These are phyloP conservation scores for Sorex maritimensis DNA, from an alignment of 2,797 vertebrate species.

Conservation along the genomic window DNA sequence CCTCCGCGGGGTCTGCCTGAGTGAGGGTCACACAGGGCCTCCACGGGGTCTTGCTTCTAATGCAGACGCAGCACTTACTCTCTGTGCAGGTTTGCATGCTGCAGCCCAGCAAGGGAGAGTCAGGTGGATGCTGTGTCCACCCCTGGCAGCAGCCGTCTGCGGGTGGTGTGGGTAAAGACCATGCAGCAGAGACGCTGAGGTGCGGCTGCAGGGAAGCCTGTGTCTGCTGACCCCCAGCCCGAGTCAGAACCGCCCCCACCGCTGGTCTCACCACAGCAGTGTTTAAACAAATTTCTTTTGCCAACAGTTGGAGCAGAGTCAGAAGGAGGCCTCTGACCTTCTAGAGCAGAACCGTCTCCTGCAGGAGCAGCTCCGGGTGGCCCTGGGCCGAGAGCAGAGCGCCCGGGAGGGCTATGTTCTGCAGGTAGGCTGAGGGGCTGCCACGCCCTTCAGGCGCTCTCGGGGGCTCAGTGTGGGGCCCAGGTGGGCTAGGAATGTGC, in stretches of 20 bases:
- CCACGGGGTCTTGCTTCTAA: not conserved
- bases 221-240: not conserved
- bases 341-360: conserved; percentile 96
- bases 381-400: conserved; percentile 95
- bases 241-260: not conserved
- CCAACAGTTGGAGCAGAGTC: conserved; percentile 96
- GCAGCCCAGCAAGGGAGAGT: too few relatives aligned
- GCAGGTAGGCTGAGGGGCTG: conserved; percentile 92
- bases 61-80: not conserved
- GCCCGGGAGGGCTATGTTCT: conserved; percentile 98
- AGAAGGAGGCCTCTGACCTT: conserved; percentile 96
- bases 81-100: not conserved
- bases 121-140: too few relatives aligned
- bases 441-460: not conserved
- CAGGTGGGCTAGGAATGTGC: conserved; percentile 42
- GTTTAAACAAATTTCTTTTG: conserved; percentile 77
- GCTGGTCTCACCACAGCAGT: conserved; percentile 8
- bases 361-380: conserved; percentile 96
- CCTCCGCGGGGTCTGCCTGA: not conserved
- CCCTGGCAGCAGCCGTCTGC: too few relatives aligned
- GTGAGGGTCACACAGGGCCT: too few relatives aligned
- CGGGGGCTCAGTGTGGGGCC: conserved; percentile 64
- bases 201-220: not conserved
- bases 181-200: not conserved
- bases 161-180: not conserved